These are phyloP conservation scores for Luehdorfia chinensis DNA, from an alignment of 1,140 invertebrate species.

Conservation along the genomic window DNA sequence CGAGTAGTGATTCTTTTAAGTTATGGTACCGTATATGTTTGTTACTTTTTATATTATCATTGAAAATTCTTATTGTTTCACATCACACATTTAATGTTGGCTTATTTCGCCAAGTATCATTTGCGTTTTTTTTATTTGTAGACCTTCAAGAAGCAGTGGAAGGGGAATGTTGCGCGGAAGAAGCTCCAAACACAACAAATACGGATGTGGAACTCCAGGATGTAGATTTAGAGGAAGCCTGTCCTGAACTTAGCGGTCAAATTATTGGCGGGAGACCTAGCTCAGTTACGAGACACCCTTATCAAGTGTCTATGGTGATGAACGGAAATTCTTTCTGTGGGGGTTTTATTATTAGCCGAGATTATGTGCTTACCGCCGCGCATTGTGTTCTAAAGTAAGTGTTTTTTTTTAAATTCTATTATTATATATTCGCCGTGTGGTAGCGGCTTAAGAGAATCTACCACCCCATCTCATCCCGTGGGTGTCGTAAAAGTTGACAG, in stretches of 20 bases:
- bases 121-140: no score
- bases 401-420: not conserved
- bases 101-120: no score
- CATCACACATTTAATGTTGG: no score
- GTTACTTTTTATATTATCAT: no score
- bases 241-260: slow-evolving; percentile 64
- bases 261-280: slow-evolving; percentile 64
- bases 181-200: slow-evolving; percentile 26
- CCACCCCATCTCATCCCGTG: no score
- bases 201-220: slow-evolving; percentile 32
- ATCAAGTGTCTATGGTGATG: slow-evolving; percentile 66
- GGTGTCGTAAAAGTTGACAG: no score
- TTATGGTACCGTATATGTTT: no score
- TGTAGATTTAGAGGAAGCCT: slow-evolving; percentile 46
- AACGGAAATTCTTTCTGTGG: slow-evolving; percentile 69
- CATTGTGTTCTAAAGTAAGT: slow-evolving; percentile 71
- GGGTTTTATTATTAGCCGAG: slow-evolving; percentile 64
- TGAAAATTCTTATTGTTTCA: no score
- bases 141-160: slow-evolving; percentile 52
- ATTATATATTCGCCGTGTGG: no score
- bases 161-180: slow-evolving; percentile 35
- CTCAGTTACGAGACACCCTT: slow-evolving; percentile 57
- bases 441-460: no score
- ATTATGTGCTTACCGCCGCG: slow-evolving; percentile 67
- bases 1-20: no score